phyloP scores from a whole-genome alignment of 2,113 vertebrate genomes.

The Galeopterus variegatus region DNA sequence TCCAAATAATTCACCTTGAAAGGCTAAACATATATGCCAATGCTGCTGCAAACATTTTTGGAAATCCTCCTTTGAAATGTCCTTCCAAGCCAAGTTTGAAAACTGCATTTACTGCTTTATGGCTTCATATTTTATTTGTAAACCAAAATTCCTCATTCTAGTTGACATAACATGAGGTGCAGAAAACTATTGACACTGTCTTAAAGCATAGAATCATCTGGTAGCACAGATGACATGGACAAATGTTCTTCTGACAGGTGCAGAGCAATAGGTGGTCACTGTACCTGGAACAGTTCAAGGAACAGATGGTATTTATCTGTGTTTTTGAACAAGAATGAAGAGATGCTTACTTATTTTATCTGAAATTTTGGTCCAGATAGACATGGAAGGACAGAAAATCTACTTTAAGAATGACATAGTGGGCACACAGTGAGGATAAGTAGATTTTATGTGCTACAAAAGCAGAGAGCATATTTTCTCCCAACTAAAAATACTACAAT shows the following conservation, averaged over 20 bases:
- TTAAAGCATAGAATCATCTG: neutral
- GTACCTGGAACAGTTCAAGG: conserved; percentile 35
- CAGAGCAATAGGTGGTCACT: neutral
- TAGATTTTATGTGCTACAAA: neutral
- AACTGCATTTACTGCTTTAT: neutral
- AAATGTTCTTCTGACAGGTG: conserved; percentile 56
- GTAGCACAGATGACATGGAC: neutral
- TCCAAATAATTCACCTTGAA: neutral
- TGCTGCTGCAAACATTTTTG: neutral
- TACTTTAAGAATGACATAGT: neutral
- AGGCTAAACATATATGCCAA: neutral
- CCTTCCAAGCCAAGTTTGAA: conserved; percentile 28
- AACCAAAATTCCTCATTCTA: conserved; percentile 31
- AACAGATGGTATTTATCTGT: conserved; percentile 72
- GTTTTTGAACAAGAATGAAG: conserved; percentile 57
- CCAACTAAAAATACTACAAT: neutral
- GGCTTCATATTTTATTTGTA: conserved; percentile 53
- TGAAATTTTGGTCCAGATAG: conserved; percentile 35
- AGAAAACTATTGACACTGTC: neutral
- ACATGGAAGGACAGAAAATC: neutral
- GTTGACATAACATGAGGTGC: neutral
- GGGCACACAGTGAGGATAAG: neutral
- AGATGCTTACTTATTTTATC: conserved; percentile 32
- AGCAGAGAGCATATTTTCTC: neutral
- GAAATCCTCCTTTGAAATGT: conserved; percentile 46